Conservation (phyloP, 2,888 invertebrate genomes). For the Synanthedon andrenaeformis region DNA sequence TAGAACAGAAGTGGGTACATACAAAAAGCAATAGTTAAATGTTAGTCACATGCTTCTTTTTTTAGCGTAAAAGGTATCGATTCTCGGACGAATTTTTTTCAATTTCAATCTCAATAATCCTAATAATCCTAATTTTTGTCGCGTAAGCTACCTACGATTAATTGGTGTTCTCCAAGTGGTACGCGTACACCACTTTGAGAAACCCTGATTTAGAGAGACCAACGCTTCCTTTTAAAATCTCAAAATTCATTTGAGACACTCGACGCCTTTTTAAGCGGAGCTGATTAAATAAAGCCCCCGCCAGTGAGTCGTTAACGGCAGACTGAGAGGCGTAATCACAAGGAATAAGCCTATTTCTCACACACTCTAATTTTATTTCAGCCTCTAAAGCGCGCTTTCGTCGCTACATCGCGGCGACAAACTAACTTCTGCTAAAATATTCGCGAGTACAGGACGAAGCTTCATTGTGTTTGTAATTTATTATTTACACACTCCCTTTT, state of each 20-base stretch:
- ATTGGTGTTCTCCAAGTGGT: too few relatives aligned
- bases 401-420: constrained; percentile 8
- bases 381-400: constrained; percentile 18
- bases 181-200: too few relatives aligned
- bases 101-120: too few relatives aligned
- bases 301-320: constrained; percentile 3
- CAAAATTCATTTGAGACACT: neutral
- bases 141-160: too few relatives aligned
- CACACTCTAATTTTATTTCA: constrained; percentile 20
- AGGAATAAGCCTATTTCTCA: constrained; percentile 30
- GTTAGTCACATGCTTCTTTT: too few relatives aligned
- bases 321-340: constrained; percentile 21
- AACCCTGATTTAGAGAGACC: constrained; percentile 2
- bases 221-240: neutral
- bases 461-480: constrained; percentile 13
- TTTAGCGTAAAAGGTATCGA: too few relatives aligned
- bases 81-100: too few relatives aligned
- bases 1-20: too few relatives aligned
- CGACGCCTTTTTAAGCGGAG: constrained; percentile 14
- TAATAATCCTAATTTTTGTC: too few relatives aligned
- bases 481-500: constrained; percentile 7
- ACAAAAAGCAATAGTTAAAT: too few relatives aligned
- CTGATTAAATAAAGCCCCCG: constrained; percentile 6
- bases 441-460: constrained; percentile 7
- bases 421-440: constrained; percentile 17